phyloP scores from a whole-genome alignment of 2,113 vertebrate genomes.

The Mastomys natalensis region DNA sequence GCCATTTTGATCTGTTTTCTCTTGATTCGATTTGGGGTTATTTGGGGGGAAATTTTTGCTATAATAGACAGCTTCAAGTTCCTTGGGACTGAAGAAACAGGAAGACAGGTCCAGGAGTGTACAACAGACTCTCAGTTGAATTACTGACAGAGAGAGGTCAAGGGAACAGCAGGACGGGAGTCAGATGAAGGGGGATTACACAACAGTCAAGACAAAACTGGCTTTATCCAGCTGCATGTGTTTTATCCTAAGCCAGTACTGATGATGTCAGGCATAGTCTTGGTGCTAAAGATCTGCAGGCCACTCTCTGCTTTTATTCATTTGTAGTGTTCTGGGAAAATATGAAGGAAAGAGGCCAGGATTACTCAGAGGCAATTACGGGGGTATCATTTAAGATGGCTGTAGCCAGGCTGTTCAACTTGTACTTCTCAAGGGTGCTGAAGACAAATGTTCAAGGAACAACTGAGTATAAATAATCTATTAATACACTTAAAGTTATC shows the following conservation, averaged over 20 bases:
- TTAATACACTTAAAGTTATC: not conserved
- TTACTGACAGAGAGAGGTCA: not conserved
- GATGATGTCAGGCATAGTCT: not conserved
- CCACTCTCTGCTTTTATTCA: not conserved
- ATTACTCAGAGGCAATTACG: not conserved
- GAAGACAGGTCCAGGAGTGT: not conserved
- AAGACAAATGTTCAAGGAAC: not conserved
- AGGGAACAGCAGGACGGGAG: not conserved
- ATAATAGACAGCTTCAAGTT: not conserved
- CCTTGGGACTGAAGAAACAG: not conserved
- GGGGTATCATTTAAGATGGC: not conserved
- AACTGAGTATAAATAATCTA: not conserved
- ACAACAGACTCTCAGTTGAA: not conserved
- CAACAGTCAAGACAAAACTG: not conserved
- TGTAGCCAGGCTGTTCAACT: not conserved
- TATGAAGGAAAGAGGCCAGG: not conserved
- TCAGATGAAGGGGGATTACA: not conserved
- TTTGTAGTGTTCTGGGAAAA: not conserved
- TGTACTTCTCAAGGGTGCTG: not conserved
- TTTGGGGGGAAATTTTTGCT: not conserved
- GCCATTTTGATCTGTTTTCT: not conserved
- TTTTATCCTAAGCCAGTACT: not conserved
- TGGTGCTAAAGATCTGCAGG: not conserved
- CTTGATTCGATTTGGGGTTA: not conserved
- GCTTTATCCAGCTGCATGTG: not conserved